Conservation (phyloP, 1,140 invertebrate genomes). For the Aphaenogaster ashmeadi region DNA sequence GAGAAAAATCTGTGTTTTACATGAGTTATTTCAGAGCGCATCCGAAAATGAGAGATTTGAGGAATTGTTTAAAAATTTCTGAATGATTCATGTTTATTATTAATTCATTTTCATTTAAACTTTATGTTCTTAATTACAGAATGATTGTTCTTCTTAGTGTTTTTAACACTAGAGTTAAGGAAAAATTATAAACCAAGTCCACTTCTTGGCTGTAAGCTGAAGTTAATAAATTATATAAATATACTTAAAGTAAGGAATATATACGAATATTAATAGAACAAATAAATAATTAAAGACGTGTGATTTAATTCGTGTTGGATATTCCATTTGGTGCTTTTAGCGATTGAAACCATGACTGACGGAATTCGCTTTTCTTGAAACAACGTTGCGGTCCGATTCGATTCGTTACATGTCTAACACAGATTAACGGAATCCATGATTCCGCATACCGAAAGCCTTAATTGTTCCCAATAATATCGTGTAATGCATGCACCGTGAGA, state of each 20-base stretch:
- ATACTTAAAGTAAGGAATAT: neutral
- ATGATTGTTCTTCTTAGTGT: too few species aligned
- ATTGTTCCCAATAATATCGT: conserved; percentile 7
- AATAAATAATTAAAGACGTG: neutral
- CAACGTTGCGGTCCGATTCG: neutral
- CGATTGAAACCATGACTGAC: neutral
- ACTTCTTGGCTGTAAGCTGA: too few species aligned
- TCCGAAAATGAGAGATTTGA: neutral
- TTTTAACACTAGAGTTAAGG: too few species aligned
- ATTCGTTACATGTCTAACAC: neutral
- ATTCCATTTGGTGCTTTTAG: neutral
- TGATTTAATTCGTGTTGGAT: neutral
- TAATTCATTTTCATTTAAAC: neutral
- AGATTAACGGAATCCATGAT: neutral
- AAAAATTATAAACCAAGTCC: too few species aligned
- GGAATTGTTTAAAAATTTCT: neutral
- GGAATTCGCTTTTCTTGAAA: conserved; percentile 5
- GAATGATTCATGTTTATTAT: neutral
- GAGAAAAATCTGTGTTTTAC: conserved; percentile 10
- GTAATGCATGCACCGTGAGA: conserved; percentile 8
- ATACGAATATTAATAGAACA: neutral
- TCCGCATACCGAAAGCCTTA: neutral
- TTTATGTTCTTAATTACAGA: neutral
- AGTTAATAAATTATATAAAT: too few species aligned
- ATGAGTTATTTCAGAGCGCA: neutral